phyloP scores from a whole-genome alignment of 2,797 vertebrate genomes.

The Psittacula derbiana region DNA sequence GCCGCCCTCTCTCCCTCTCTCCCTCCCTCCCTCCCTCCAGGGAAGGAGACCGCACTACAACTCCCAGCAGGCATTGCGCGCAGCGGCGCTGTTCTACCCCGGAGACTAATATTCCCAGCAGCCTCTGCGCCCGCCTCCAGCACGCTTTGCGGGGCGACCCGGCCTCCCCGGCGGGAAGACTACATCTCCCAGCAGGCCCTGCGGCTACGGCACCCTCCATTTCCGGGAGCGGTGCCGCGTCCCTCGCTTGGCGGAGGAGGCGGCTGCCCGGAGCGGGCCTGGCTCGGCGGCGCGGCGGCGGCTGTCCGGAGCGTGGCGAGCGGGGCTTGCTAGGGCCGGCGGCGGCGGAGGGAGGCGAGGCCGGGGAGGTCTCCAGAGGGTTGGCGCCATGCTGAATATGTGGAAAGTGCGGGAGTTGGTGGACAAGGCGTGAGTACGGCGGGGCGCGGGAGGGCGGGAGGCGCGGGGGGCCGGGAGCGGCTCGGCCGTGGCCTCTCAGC shows the following conservation, averaged over 20 bases:
- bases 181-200: constrained; percentile 6
- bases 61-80: background rate
- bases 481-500: background rate
- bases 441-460: background rate
- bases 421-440: constrained; percentile 95
- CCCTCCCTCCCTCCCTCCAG: too few species aligned
- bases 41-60: background rate
- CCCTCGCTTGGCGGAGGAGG: background rate
- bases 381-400: constrained; percentile 92
- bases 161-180: background rate
- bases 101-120: background rate
- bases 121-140: background rate
- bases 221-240: constrained; percentile 46
- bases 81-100: accelerated
- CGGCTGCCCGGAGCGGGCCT: background rate
- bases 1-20: too few species aligned
- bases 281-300: background rate
- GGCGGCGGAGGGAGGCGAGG: constrained; percentile 63
- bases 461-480: background rate
- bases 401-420: constrained; percentile 98
- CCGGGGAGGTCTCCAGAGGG: constrained; percentile 69
- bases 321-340: constrained; percentile 22
- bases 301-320: constrained; percentile 12
- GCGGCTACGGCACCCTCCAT: background rate
- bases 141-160: accelerated